phyloP scores from a whole-genome alignment of 2,113 vertebrate genomes.

The rat (Rattus norvegicus) region GRCr8 NC_086031.1:72147501-72148000 shows the following conservation, averaged over 20 bases:
- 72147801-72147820: neutral
- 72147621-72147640: neutral
- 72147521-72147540: neutral
- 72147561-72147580: neutral
- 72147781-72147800: neutral
- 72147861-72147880: neutral
- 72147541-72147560: neutral
- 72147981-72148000: conserved; percentile 14
- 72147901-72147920: neutral
- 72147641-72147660: neutral
- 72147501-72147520: neutral
- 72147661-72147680: neutral
- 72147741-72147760: neutral
- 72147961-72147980: neutral
- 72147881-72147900: neutral
- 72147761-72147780: neutral
- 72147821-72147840: neutral
- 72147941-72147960: neutral
- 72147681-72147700: neutral
- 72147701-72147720: neutral
- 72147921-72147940: neutral
- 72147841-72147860: neutral
- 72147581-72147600: neutral
- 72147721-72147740: neutral
- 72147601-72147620: neutral